These are phyloP conservation scores for Nannoperca obscura DNA, from an alignment of 2,797 vertebrate genomes.

Conservation along the genomic window DNA sequence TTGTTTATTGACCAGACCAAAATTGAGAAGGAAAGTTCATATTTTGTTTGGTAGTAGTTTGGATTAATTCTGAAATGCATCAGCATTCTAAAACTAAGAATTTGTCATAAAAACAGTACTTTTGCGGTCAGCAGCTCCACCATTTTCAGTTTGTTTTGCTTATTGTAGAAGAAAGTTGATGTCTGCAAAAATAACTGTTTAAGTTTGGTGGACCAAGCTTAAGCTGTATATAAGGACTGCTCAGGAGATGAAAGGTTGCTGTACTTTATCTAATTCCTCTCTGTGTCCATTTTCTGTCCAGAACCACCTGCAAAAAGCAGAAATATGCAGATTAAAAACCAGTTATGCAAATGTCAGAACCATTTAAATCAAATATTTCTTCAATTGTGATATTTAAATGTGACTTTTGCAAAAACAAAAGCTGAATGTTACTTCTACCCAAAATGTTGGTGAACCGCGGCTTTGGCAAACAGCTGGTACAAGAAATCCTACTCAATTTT, in stretches of 20 bases:
- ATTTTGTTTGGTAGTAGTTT: constrained; percentile 34
- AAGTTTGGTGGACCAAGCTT: constrained; percentile 5
- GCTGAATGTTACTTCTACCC: constrained; percentile 19
- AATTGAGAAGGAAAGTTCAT: constrained; percentile 30
- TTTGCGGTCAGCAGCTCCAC: constrained; percentile 8
- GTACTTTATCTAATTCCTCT: constrained; percentile 24
- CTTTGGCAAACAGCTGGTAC: constrained; percentile 31
- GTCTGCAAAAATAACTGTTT: constrained; percentile 23
- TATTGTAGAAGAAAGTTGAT: constrained; percentile 39
- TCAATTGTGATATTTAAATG: constrained; percentile 36
- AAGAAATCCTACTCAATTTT: constrained; percentile 29
- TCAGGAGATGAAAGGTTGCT: constrained; percentile 17
- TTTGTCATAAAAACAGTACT: constrained; percentile 34
- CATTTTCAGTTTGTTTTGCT: constrained; percentile 46
- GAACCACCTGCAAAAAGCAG: constrained; percentile 67
- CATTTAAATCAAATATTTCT: not conserved
- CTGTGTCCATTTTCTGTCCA: constrained; percentile 41
- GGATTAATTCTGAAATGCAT: constrained; percentile 49
- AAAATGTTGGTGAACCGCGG: constrained; percentile 4
- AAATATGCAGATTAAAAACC: constrained; percentile 43
- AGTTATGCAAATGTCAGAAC: constrained; percentile 21
- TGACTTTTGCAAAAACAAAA: constrained; percentile 41
- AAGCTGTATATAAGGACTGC: constrained; percentile 1
- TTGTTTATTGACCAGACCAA: constrained; percentile 41
- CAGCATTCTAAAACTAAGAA: constrained; percentile 21